These are phyloP conservation scores for Leptopilina myrica DNA, from an alignment of 2,888 invertebrate genomes.

Conservation along the genomic window DNA sequence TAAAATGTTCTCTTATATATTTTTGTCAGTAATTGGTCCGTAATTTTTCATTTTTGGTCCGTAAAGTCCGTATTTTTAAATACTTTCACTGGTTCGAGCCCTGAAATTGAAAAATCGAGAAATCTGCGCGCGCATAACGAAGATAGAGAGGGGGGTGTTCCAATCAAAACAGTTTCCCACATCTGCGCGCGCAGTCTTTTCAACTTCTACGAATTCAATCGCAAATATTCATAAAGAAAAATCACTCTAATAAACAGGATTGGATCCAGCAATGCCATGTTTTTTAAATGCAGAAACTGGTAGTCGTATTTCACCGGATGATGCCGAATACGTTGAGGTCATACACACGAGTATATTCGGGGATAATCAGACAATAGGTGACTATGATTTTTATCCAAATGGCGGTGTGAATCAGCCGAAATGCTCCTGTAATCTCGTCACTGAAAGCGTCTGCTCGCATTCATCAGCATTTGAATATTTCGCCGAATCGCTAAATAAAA, in stretches of 20 bases:
- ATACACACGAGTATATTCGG: conserved; percentile 74
- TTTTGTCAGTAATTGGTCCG: too few species aligned
- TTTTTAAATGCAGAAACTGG: conserved; percentile 61
- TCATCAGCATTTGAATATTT: not conserved
- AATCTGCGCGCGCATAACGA: too few species aligned
- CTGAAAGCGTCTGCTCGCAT: not conserved
- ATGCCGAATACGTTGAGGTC: conserved; percentile 73
- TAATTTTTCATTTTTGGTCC: too few species aligned
- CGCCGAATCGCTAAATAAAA: not conserved
- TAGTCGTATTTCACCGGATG: conserved; percentile 67
- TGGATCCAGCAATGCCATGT: conserved; percentile 74
- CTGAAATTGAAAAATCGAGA: too few species aligned
- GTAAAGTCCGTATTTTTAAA: too few species aligned
- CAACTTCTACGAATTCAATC: too few species aligned
- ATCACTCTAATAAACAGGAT: conserved; percentile 61
- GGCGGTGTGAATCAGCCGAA: not conserved
- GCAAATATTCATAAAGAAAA: too few species aligned
- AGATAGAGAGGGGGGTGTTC: too few species aligned
- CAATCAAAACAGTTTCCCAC: too few species aligned
- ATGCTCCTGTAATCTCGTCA: not conserved
- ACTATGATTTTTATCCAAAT: conserved; percentile 67
- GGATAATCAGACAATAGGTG: conserved; percentile 65
- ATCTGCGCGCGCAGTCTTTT: too few species aligned
- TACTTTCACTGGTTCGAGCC: too few species aligned
- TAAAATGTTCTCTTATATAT: too few species aligned